Conservation (phyloP, 2,113 vertebrate species). For the Paracanthobrama guichenoti region DNA sequence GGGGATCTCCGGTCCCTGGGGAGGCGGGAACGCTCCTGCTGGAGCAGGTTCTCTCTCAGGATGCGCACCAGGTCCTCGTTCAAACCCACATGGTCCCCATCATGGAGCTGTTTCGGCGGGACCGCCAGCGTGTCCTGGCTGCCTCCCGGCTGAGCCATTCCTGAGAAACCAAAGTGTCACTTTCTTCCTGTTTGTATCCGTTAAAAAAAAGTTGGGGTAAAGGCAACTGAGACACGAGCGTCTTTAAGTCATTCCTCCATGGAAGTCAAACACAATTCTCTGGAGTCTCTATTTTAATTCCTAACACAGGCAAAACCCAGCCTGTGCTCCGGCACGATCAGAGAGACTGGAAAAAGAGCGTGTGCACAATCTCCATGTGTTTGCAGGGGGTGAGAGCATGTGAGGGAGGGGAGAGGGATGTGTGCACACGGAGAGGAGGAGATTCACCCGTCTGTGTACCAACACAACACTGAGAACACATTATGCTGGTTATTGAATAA, state of each 20-base stretch:
- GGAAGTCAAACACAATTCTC: not conserved
- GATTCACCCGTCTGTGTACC: slow-evolving; percentile 64
- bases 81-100: slow-evolving; percentile 75
- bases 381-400: slow-evolving; percentile 4
- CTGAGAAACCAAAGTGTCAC: slow-evolving; percentile 23
- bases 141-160: slow-evolving; percentile 78
- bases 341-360: slow-evolving; percentile 24
- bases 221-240: not conserved
- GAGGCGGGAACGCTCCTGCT: slow-evolving; percentile 75
- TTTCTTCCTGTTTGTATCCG: not conserved
- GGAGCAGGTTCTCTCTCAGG: slow-evolving; percentile 82
- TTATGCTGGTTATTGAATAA: slow-evolving; percentile 54
- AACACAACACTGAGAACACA: slow-evolving; percentile 56
- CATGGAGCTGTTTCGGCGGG: slow-evolving; percentile 73
- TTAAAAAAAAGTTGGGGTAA: not conserved
- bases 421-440: slow-evolving; percentile 26
- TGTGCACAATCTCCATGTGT: not conserved
- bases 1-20: slow-evolving; percentile 69
- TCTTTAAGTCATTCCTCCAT: not conserved
- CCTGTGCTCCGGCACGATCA: slow-evolving; percentile 8
- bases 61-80: slow-evolving; percentile 84
- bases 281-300: not conserved
- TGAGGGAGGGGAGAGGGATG: slow-evolving; percentile 30
- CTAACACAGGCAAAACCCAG: not conserved
- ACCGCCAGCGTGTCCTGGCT: slow-evolving; percentile 73